A percentile compares a stretch with the other conserved stretches of the same genome.
Evolutionary conservation across 2,797 vertebrate genomes (phyloP).

Genomic region (Cephalopachus bancanus): DNA sequence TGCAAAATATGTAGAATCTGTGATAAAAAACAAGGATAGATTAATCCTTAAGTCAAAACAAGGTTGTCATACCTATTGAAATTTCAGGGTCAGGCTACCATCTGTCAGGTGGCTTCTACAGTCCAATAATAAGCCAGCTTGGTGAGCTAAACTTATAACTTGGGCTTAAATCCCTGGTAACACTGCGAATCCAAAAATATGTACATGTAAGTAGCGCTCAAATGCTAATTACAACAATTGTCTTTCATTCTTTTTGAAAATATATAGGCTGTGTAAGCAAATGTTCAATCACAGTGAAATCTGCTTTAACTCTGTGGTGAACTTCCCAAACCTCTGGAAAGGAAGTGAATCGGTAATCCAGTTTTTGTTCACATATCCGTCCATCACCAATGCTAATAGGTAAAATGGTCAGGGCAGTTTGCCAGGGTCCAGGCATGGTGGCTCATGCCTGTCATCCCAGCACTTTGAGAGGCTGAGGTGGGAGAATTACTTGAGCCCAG

Average conservation of each 20-base stretch:
- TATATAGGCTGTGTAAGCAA: not conserved
- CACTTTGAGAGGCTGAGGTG: no score
- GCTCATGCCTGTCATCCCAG: no score
- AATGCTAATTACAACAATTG: not conserved
- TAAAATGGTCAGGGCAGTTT: not conserved
- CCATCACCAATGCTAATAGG: no score
- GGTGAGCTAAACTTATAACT: not conserved
- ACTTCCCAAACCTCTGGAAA: accelerated
- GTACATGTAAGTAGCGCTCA: not conserved
- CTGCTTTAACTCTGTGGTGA: not conserved
- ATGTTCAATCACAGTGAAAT: not conserved
- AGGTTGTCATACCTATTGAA: not conserved
- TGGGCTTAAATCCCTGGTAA: not conserved
- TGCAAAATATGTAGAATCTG: not conserved
- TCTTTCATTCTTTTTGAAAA: not conserved
- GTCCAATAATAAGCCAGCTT: not conserved
- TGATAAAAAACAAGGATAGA: not conserved
- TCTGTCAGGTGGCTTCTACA: no score
- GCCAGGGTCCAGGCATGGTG: no score
- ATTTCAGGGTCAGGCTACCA: no score
- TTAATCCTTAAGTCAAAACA: not conserved
- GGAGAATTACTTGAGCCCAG: no score
- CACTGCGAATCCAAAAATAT: not conserved
- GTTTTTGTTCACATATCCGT: not conserved
- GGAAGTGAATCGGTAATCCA: no score